A percentile compares a stretch with the other conserved stretches of the same genome.
Evolutionary conservation across 2,888 invertebrate species (phyloP).

Genomic region (Apamea epomidion): DNA sequence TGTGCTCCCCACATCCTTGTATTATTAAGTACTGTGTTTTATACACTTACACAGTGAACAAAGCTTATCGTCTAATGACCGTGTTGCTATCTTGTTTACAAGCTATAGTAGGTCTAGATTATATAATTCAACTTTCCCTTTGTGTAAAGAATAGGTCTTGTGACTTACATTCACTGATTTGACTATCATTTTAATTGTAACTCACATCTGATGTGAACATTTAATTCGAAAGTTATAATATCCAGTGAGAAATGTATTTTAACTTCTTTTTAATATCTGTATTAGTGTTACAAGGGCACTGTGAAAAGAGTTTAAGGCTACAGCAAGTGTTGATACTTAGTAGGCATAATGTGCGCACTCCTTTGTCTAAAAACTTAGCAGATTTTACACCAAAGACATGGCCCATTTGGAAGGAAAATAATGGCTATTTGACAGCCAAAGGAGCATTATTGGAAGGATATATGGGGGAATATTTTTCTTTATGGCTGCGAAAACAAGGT

Average conservation of each 20-base stretch:
- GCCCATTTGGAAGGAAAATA: slow-evolving; percentile 80
- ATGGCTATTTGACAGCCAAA: slow-evolving; percentile 80
- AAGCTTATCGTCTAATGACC: not conserved
- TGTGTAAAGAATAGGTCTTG: slow-evolving; percentile 31
- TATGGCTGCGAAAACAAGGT: slow-evolving; percentile 75
- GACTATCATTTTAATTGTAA: not conserved
- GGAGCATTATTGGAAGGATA: slow-evolving; percentile 80
- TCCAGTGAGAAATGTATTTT: slow-evolving; percentile 45
- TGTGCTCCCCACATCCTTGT: not conserved
- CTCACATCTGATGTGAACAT: not conserved
- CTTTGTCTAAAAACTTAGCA: slow-evolving; percentile 76
- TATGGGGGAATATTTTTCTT: slow-evolving; percentile 78
- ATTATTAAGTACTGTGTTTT: not conserved
- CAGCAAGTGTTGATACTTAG: slow-evolving; percentile 80
- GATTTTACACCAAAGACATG: slow-evolving; percentile 77
- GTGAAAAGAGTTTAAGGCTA: slow-evolving; percentile 61
- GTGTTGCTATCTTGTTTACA: slow-evolving; percentile 29
- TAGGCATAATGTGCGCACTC: slow-evolving; percentile 82
- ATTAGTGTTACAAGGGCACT: slow-evolving; percentile 40
- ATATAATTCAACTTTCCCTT: slow-evolving; percentile 57
- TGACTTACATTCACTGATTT: slow-evolving; percentile 22
- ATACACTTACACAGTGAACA: not conserved
- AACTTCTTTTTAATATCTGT: slow-evolving; percentile 33
- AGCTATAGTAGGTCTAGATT: slow-evolving; percentile 29
- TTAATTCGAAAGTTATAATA: not conserved